phyloP scores from a whole-genome alignment of 2,888 invertebrate genomes.

The Tinea trinotella region DNA sequence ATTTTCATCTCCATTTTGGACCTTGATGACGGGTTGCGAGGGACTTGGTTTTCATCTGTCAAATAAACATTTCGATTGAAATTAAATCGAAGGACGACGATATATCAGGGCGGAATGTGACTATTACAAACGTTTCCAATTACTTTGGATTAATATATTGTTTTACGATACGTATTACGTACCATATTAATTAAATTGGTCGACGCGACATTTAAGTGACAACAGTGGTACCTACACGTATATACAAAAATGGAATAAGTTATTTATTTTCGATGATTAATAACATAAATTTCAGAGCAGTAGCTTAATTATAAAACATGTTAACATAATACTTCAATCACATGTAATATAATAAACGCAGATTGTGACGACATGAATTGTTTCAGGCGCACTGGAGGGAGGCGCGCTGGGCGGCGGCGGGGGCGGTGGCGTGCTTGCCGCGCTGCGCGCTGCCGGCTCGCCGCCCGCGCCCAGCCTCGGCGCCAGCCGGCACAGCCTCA shows the following conservation, averaged over 20 bases:
- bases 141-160: background rate
- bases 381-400: slow-evolving; percentile 68
- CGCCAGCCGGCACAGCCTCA: slow-evolving; percentile 68
- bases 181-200: background rate
- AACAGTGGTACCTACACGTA: no score
- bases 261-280: no score
- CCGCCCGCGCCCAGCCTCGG: slow-evolving; percentile 69
- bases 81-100: slow-evolving; percentile 19
- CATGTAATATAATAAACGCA: background rate
- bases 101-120: slow-evolving; percentile 8
- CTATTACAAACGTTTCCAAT: background rate
- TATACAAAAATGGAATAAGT: no score
- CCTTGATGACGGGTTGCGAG: slow-evolving; percentile 22
- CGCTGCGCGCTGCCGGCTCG: slow-evolving; percentile 66
- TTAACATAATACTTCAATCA: background rate
- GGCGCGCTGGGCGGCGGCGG: slow-evolving; percentile 69
- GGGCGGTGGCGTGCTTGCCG: slow-evolving; percentile 63
- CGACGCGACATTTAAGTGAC: background rate
- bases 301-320: background rate
- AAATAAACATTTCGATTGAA: slow-evolving; percentile 18
- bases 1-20: slow-evolving; percentile 33
- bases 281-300: background rate
- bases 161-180: background rate
- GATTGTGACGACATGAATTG: slow-evolving; percentile 20
- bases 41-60: slow-evolving; percentile 6